Evolutionary conservation across 2,797 vertebrate genomes (phyloP).

Genomic region (Molossus alvarezi): DNA sequence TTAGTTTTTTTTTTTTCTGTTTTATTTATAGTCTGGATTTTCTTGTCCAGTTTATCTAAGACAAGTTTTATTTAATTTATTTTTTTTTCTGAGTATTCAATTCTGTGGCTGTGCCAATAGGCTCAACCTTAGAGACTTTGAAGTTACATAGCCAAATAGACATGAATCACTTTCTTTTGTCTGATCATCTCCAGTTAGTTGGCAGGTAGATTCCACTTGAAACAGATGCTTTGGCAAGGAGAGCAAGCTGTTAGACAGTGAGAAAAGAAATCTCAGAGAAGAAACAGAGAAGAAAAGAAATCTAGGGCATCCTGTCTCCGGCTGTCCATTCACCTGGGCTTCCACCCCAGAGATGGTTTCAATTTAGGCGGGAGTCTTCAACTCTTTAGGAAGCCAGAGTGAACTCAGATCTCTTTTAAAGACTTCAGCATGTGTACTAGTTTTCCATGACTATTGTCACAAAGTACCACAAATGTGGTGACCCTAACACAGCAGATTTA

Average conservation of each 20-base stretch:
- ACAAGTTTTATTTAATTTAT: constrained; percentile 34
- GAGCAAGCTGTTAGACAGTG: background rate
- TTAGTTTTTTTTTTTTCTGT: background rate
- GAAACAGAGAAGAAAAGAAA: background rate
- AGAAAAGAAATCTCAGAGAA: no score
- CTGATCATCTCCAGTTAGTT: constrained; percentile 34
- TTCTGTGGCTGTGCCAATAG: background rate
- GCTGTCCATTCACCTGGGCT: background rate
- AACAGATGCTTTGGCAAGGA: background rate
- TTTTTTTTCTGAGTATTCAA: background rate
- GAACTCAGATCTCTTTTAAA: background rate
- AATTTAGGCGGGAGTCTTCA: background rate
- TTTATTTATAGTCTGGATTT: constrained; percentile 15
- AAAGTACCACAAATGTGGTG: background rate
- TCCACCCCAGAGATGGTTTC: background rate
- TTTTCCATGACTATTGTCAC: background rate
- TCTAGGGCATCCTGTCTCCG: background rate
- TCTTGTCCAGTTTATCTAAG: background rate
- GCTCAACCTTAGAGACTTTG: background rate
- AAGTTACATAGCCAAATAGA: background rate
- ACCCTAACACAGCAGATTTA: background rate
- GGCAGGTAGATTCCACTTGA: background rate
- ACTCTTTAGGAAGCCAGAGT: background rate
- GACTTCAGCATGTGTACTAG: background rate
- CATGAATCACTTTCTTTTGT: background rate